phyloP scores from a whole-genome alignment of 2,113 vertebrate genomes.

The Malurus cyaneus region DNA sequence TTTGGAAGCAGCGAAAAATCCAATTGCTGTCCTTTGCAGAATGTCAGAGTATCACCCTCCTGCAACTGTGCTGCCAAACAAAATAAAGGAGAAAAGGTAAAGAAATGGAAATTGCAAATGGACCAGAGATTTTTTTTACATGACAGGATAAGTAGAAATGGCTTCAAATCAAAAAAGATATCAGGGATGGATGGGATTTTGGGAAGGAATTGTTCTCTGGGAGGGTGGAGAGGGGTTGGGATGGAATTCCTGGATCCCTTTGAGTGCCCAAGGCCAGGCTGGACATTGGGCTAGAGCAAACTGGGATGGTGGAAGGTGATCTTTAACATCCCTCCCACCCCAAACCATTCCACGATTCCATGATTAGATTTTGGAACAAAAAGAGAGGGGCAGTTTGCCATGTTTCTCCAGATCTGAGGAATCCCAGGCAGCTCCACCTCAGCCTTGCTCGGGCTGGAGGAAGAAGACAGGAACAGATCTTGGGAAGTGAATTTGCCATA shows the following conservation, averaged over 20 bases:
- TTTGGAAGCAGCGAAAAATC: slow-evolving; percentile 28
- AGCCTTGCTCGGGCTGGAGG: not conserved
- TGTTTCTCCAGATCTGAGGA: not conserved
- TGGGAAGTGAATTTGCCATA: not conserved
- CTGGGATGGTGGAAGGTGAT: not conserved
- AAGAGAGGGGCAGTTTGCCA: rapidly evolving
- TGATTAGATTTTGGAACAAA: not conserved
- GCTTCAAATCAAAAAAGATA: not conserved
- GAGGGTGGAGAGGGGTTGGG: not conserved
- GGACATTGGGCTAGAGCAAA: not conserved
- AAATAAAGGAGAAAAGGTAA: not conserved
- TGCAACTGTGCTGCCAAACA: not conserved
- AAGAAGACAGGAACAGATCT: not conserved
- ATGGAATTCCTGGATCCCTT: not conserved
- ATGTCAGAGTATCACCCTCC: not conserved
- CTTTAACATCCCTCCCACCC: not conserved
- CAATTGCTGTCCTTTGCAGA: slow-evolving; percentile 23
- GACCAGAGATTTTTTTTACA: not conserved
- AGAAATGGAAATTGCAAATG: not conserved
- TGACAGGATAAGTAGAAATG: not conserved
- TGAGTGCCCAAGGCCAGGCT: not conserved
- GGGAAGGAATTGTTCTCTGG: not conserved
- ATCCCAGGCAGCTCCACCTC: not conserved
- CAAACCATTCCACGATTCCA: not conserved
- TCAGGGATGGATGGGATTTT: not conserved